Evolutionary conservation across 2,113 vertebrate species (phyloP).

Genomic region (Pygoscelis antarcticus): DNA sequence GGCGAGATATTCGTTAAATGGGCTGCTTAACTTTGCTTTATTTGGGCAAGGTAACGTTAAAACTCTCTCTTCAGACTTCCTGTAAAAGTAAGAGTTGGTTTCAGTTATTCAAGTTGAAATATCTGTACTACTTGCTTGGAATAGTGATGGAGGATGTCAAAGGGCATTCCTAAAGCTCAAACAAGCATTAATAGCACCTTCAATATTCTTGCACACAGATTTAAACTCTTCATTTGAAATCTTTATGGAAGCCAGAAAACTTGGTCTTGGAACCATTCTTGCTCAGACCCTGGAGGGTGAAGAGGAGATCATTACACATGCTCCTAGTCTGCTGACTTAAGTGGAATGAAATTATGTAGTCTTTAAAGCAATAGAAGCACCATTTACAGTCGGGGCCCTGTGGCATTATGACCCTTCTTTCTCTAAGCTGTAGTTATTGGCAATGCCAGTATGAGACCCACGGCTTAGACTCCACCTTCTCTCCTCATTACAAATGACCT

Average conservation of each 20-base stretch:
- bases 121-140: background rate
- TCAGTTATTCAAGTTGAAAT: background rate
- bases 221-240: slow-evolving; percentile 25
- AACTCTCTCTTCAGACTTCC: background rate
- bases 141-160: background rate
- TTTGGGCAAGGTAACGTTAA: background rate
- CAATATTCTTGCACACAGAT: background rate
- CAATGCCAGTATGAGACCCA: background rate
- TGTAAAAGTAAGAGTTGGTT: background rate
- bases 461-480: background rate
- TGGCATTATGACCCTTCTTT: background rate
- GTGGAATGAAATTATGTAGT: slow-evolving; percentile 41
- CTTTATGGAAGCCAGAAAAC: background rate
- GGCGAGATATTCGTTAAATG: background rate
- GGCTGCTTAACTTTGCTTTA: background rate
- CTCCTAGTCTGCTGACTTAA: background rate
- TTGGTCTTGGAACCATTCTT: slow-evolving; percentile 1
- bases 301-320: slow-evolving; percentile 16
- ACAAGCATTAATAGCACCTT: background rate
- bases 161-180: slow-evolving; percentile 36
- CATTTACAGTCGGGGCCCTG: background rate
- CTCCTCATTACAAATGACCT: background rate
- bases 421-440: background rate
- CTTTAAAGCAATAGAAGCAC: slow-evolving; percentile 10
- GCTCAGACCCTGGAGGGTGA: slow-evolving; percentile 31